Evolutionary conservation across 2,888 invertebrate genomes (phyloP), one percentile per base, ranked within the genome.

Genomic region (Cerastoderma edule): DNA sequence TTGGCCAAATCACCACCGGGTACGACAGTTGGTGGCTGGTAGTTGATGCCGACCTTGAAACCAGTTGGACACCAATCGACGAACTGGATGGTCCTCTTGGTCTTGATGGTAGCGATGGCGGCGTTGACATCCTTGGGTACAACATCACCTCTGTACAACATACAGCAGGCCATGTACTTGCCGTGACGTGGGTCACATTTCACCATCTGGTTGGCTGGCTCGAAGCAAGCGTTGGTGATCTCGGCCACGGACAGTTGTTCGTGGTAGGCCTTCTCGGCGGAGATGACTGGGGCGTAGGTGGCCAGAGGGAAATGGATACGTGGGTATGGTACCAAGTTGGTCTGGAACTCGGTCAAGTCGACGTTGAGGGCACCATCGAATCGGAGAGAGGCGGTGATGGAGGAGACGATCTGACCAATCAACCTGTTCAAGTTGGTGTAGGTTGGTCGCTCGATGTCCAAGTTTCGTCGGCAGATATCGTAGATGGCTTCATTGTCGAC

Each of bases 281-380:
- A 97, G 94, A 98, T 97, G 91, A 98, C 97, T 30, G 97, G 97
- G 44, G 97, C 97, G 92, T 97, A 97, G 16, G 98, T 94, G 96
- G 79, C 93, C 74, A 85, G 78, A 60, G 97, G 97, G 93, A 97
- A 97, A 92, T 98, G 98, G 86, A 98, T 98, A 65, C 88, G 85
- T 83, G 90, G 90, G 80, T 90, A 90, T 8, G 90, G 91, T 65
- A 92, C 92, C 85, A 93, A 87, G 84, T 93, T 92, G 57, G 92
- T 92, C 88, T 93, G 93, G 85, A 93, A 93, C 84, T 93, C 93
- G 5, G 93, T 93, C 73, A 93, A 84, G 84, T 93, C 93, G 13
- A 94, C 93, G 77, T 93, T 93, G 92, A 97, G 97, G 19, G 97
- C 86, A 98, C 97, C 72, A 78, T 83, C 78, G 30, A 94, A 98